phyloP scores from a whole-genome alignment of 92 coral and sea anemone species.

The Porites evermanni region DNA sequence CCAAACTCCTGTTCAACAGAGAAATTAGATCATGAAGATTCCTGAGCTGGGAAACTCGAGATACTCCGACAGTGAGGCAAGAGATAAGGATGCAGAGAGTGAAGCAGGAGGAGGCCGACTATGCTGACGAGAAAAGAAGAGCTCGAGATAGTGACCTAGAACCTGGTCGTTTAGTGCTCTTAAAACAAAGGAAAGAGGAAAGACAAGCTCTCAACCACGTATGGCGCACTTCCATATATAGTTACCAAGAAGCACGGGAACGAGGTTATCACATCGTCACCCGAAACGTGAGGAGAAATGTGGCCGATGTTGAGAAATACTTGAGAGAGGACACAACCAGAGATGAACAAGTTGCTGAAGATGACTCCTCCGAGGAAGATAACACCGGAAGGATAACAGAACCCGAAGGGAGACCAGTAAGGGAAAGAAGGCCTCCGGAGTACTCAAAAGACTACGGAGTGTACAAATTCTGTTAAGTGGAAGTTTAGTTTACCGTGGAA shows the following conservation, averaged over 20 bases:
- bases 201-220: slow-evolving; percentile 45
- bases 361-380: background rate
- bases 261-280: background rate
- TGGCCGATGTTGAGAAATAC: background rate
- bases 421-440: too few species aligned
- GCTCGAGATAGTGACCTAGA: slow-evolving; percentile 20
- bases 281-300: background rate
- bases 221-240: background rate
- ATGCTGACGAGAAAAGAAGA: slow-evolving; percentile 30
- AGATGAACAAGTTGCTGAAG: background rate
- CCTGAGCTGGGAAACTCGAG: too few species aligned
- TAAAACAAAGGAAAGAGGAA: slow-evolving; percentile 38
- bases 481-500: too few species aligned
- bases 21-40: too few species aligned
- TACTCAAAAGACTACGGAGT: too few species aligned
- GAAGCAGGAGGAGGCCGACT: slow-evolving; percentile 47
- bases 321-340: background rate
- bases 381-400: too few species aligned
- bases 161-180: slow-evolving; percentile 32
- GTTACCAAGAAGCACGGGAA: background rate
- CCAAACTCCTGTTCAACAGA: too few species aligned
- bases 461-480: too few species aligned
- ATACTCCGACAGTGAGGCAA: slow-evolving; percentile 28
- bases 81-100: slow-evolving; percentile 34
- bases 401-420: too few species aligned